phyloP scores from a whole-genome alignment of 2,113 vertebrate genomes.

The Seriola quinqueradiata region DNA sequence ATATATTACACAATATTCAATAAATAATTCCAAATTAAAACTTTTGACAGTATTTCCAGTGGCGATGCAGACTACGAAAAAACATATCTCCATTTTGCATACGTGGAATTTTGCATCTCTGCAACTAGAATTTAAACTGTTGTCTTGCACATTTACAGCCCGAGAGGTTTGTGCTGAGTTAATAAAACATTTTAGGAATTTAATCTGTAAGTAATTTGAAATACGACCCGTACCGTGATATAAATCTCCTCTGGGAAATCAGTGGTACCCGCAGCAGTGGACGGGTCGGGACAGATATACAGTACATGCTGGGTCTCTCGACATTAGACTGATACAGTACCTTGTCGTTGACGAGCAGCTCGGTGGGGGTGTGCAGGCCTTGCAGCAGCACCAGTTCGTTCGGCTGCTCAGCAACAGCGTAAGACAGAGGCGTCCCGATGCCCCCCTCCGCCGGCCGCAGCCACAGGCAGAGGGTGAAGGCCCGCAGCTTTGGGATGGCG shows the following conservation, averaged over 20 bases:
- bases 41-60: too few relatives aligned
- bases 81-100: too few relatives aligned
- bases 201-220: constrained; percentile 5
- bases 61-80: too few relatives aligned
- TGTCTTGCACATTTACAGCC: not conserved
- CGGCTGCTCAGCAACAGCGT: constrained; percentile 90
- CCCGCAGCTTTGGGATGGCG: constrained; percentile 88
- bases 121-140: not conserved
- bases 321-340: constrained; percentile 68
- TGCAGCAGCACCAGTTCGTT: constrained; percentile 96
- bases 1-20: not conserved
- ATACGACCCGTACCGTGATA: not conserved
- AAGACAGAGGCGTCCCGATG: constrained; percentile 95
- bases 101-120: not conserved
- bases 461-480: constrained; percentile 95
- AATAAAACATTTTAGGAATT: not conserved
- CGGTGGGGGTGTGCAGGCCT: constrained; percentile 89
- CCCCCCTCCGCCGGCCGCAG: constrained; percentile 86
- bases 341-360: constrained; percentile 97
- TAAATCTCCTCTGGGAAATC: not conserved
- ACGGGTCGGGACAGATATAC: not conserved
- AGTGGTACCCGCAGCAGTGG: not conserved
- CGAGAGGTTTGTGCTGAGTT: not conserved
- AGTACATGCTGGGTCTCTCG: not conserved
- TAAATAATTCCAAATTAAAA: too few relatives aligned